Evolutionary conservation across 2,888 invertebrate species (phyloP), one percentile per base, ranked within the genome.

Genomic region (Ypsolopha sequella): DNA sequence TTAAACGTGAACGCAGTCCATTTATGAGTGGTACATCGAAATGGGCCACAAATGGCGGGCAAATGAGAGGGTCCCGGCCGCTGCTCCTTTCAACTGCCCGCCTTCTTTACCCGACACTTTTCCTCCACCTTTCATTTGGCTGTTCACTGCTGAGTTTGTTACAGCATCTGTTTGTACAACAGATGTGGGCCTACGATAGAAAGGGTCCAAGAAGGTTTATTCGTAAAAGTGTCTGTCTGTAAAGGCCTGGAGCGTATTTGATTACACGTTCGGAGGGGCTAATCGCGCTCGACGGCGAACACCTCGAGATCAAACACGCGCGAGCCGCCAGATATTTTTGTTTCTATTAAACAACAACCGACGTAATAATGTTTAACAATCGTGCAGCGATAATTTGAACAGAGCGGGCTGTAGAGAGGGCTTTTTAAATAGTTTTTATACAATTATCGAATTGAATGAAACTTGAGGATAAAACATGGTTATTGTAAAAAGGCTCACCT

Each of bases 281-380:
- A 85, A 86, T 86, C 85, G 86, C 81, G 79, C 79, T 80, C 77
- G 86, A 85, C 86, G 84, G 73, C 85, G 86, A 84, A 86, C 85
- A 84, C 85, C 85, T 84, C 85, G 86, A 86, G 86, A 86, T 86
- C 86, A 86, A 86, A 86, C 86, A 86, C 85, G 78, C 82, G 81
- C 85, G 84, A 78, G 84, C 86, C 86, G 86, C 80, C 86, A 84
- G 82, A 86, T 86, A 86, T 86, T 86, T 86, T 86, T 86, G 86
- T 86, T 86, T 86, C 86, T 86, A 86, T 86, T 86, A 86, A 86
- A 86, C 86, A 86, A 86, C 86, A 86, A 84, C 86, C 86, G 79
- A 82, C 82, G 85, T 86, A 86, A 86, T 86, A 86, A 86, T 86
- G 86, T 86, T 86, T 86, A 86, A 86, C 86, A 85, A 86, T 86